phyloP scores from a whole-genome alignment of 2,888 invertebrate species.

The Ophraella communa region DNA sequence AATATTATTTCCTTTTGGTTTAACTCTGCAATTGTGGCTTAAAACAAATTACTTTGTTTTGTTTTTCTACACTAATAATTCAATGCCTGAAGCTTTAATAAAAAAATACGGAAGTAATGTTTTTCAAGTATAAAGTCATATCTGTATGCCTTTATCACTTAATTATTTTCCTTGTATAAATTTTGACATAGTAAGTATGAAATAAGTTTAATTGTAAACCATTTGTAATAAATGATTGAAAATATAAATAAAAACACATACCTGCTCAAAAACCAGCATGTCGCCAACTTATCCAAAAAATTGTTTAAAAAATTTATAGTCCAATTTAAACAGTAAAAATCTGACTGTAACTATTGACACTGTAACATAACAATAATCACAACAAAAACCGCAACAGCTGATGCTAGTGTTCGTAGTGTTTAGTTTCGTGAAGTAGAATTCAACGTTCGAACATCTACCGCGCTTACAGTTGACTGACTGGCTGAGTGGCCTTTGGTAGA shows the following conservation, averaged over 20 bases:
- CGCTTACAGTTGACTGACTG: slow-evolving; percentile 34
- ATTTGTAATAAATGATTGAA: no score
- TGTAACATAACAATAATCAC: slow-evolving; percentile 38
- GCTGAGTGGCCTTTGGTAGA: slow-evolving; percentile 33
- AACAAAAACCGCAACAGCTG: slow-evolving; percentile 33
- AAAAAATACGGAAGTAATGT: no score
- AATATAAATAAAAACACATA: slow-evolving; percentile 22
- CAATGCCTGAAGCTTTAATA: no score
- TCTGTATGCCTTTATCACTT: no score
- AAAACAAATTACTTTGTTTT: no score
- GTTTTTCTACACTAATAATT: no score
- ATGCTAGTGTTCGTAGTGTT: slow-evolving; percentile 17
- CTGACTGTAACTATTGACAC: slow-evolving; percentile 35
- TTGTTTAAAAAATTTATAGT: slow-evolving; percentile 11
- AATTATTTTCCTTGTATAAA: no score
- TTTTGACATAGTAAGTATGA: no score
- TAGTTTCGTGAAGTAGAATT: slow-evolving; percentile 13
- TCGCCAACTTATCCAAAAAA: slow-evolving; percentile 29
- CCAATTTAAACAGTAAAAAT: slow-evolving; percentile 27
- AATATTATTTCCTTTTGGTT: no score
- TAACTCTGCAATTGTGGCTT: no score
- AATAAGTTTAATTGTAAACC: no score
- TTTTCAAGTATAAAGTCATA: no score
- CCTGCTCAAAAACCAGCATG: slow-evolving; percentile 48
- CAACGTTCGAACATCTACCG: slow-evolving; percentile 10